A percentile compares a stretch with the other conserved stretches of the same genome.
Evolutionary conservation across 2,888 invertebrate genomes (phyloP).

Genomic region (Ormyrus thymus): DNA sequence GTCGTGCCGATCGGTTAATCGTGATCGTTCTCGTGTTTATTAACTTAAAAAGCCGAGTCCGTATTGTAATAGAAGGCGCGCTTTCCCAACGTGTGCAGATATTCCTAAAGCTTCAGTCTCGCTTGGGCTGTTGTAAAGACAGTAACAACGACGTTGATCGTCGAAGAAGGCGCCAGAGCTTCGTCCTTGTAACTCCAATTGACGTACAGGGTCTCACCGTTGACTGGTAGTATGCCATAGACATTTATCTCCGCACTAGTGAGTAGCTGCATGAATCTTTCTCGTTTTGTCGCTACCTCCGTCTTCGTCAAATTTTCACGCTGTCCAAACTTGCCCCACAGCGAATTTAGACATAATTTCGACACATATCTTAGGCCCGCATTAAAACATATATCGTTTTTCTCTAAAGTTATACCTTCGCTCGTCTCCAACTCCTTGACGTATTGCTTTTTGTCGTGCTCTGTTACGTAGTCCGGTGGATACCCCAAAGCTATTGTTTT

Average conservation of each 20-base stretch:
- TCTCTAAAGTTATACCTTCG: too few species aligned
- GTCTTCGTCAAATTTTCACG: constrained; percentile 21
- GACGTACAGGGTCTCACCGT: constrained; percentile 33
- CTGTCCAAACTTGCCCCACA: constrained; percentile 52
- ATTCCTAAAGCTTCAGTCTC: constrained; percentile 54
- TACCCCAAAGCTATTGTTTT: too few species aligned
- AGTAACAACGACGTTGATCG: constrained; percentile 30
- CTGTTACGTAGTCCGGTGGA: too few species aligned
- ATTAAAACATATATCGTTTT: too few species aligned
- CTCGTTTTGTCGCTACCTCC: background rate
- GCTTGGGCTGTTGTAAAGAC: constrained; percentile 44
- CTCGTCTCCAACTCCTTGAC: too few species aligned
- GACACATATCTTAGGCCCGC: constrained; percentile 32
- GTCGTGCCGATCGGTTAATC: background rate
- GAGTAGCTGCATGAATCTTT: constrained; percentile 23
- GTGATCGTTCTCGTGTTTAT: background rate
- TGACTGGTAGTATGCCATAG: constrained; percentile 12
- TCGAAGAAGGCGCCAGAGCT: background rate
- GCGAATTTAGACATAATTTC: constrained; percentile 40
- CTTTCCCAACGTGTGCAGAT: constrained; percentile 64
- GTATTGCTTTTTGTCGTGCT: too few species aligned
- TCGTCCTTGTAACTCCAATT: constrained; percentile 13
- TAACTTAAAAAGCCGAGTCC: constrained; percentile 18
- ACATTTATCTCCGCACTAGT: constrained; percentile 2
- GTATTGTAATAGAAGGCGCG: constrained; percentile 34